Evolutionary conservation across 2,888 invertebrate species (phyloP).

Genomic region (Dolichopus griseipennis): DNA sequence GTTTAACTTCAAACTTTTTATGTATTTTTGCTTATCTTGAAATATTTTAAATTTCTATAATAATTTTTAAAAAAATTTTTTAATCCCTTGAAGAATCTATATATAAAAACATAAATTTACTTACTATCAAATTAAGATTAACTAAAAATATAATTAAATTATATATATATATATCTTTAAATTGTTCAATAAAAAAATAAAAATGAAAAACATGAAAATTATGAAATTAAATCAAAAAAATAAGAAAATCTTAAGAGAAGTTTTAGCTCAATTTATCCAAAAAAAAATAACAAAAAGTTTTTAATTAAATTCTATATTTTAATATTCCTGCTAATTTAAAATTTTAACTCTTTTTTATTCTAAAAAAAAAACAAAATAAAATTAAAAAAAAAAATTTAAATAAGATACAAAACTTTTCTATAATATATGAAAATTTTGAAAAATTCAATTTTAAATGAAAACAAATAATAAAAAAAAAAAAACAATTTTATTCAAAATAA

Average conservation of each 20-base stretch:
- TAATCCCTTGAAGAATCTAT: not conserved
- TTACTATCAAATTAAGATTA: not conserved
- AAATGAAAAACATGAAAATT: not conserved
- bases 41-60: not conserved
- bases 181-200: not conserved
- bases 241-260: not conserved
- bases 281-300: not conserved
- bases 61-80: not conserved
- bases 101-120: not conserved
- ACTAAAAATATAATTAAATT: not conserved
- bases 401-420: not conserved
- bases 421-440: not conserved
- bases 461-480: not conserved
- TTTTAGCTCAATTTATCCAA: not conserved
- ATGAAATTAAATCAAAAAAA: not conserved
- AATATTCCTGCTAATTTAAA: conserved; percentile 1
- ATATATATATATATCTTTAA: too few species aligned
- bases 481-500: not conserved
- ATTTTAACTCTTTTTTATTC: conserved; percentile 6
- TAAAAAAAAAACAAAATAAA: not conserved
- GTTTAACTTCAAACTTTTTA: too few species aligned
- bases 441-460: not conserved
- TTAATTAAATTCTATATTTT: not conserved
- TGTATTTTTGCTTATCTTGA: not conserved
- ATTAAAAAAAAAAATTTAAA: not conserved